phyloP scores from a whole-genome alignment of 2,113 vertebrate species.

The Kryptolebias marmoratus region DNA sequence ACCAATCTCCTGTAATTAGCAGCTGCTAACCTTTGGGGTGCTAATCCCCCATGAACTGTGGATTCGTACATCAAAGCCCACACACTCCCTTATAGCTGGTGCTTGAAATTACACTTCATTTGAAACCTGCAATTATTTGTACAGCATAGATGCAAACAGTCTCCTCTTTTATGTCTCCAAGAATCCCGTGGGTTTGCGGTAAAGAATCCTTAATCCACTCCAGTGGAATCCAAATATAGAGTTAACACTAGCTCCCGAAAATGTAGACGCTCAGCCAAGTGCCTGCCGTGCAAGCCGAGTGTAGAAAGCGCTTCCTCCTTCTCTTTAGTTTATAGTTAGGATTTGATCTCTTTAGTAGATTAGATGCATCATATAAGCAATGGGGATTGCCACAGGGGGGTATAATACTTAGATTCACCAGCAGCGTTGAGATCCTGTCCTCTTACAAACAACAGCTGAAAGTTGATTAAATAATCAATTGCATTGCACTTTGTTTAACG shows the following conservation, averaged over 20 bases:
- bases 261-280: slow-evolving; percentile 74
- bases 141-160: slow-evolving; percentile 81
- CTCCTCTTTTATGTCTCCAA: slow-evolving; percentile 80
- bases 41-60: slow-evolving; percentile 85
- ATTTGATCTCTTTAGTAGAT: slow-evolving; percentile 72
- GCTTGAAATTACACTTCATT: slow-evolving; percentile 83
- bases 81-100: slow-evolving; percentile 77
- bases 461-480: slow-evolving; percentile 74
- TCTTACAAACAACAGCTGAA: slow-evolving; percentile 58
- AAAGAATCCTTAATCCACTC: slow-evolving; percentile 84
- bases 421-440: slow-evolving; percentile 38
- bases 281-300: slow-evolving; percentile 59
- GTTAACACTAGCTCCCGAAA: slow-evolving; percentile 76
- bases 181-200: slow-evolving; percentile 83
- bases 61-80: slow-evolving; percentile 87
- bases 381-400: slow-evolving; percentile 34
- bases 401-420: slow-evolving; percentile 47
- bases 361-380: slow-evolving; percentile 58
- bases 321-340: slow-evolving; percentile 56
- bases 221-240: slow-evolving; percentile 84
- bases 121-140: slow-evolving; percentile 86
- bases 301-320: slow-evolving; percentile 47
- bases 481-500: slow-evolving; percentile 53
- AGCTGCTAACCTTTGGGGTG: slow-evolving; percentile 84
- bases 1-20: slow-evolving; percentile 85